These are phyloP conservation scores for Aspiorhynchus laticeps DNA, from an alignment of 2,113 vertebrate species.

Conservation along the genomic window DNA sequence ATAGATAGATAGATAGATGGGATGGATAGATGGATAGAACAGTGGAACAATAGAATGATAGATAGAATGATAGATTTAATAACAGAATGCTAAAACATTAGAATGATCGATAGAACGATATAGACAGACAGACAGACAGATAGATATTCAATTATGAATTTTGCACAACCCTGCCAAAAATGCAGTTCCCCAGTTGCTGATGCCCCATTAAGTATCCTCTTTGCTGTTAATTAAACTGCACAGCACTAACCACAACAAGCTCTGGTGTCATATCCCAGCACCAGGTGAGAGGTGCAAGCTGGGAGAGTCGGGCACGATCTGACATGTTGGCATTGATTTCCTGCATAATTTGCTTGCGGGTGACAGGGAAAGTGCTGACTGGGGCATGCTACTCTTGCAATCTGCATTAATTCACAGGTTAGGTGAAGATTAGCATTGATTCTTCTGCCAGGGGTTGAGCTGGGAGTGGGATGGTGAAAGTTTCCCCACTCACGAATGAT, in stretches of 20 bases:
- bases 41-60: background rate
- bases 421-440: conserved; percentile 70
- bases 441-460: conserved; percentile 52
- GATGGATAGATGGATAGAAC: background rate
- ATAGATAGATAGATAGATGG: background rate
- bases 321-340: conserved; percentile 65
- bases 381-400: conserved; percentile 58
- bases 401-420: conserved; percentile 69
- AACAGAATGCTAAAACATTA: background rate
- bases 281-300: conserved; percentile 49
- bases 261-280: conserved; percentile 29
- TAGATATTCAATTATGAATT: background rate
- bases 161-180: background rate
- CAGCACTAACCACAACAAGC: conserved; percentile 36
- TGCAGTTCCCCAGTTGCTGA: background rate
- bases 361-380: conserved; percentile 68
- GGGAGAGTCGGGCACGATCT: conserved; percentile 47
- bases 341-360: conserved; percentile 65
- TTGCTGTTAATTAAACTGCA: conserved; percentile 41
- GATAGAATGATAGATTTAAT: background rate
- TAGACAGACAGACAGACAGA: background rate
- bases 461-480: conserved; percentile 40
- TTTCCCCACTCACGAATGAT: conserved; percentile 43
- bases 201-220: conserved; percentile 25
- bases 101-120: background rate